phyloP scores from a whole-genome alignment of 2,113 vertebrate species.

The Lepus timidus region DNA sequence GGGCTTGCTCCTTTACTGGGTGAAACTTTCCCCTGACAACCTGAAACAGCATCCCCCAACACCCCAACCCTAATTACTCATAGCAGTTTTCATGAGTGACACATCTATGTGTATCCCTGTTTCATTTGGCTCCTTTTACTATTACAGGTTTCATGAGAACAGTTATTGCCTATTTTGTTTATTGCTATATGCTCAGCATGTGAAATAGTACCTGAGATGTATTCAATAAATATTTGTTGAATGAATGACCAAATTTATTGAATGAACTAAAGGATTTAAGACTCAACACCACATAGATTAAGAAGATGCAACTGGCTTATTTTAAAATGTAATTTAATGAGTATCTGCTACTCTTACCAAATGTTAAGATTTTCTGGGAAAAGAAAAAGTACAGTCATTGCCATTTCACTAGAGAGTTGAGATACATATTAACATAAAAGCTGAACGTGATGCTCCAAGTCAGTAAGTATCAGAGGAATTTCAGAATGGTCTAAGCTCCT shows the following conservation, averaged over 20 bases:
- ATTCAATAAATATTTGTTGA: not conserved
- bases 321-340: not conserved
- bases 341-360: constrained; percentile 5
- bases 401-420: not conserved
- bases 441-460: not conserved
- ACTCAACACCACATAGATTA: constrained; percentile 19
- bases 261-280: constrained; percentile 13
- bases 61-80: not conserved
- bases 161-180: constrained; percentile 15
- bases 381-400: not conserved
- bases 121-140: not conserved
- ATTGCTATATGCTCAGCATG: not conserved
- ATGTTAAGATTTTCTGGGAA: not conserved
- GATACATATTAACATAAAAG: constrained; percentile 11
- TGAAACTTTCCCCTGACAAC: not conserved
- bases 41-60: no score
- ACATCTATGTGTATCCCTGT: not conserved
- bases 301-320: not conserved
- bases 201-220: not conserved
- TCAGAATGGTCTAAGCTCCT: not conserved
- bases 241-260: constrained; percentile 22
- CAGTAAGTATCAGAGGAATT: not conserved
- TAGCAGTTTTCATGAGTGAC: not conserved
- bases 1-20: not conserved
- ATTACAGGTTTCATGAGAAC: not conserved